phyloP scores from a whole-genome alignment of 2,113 vertebrate species.

The Danionella cerebrum region DNA sequence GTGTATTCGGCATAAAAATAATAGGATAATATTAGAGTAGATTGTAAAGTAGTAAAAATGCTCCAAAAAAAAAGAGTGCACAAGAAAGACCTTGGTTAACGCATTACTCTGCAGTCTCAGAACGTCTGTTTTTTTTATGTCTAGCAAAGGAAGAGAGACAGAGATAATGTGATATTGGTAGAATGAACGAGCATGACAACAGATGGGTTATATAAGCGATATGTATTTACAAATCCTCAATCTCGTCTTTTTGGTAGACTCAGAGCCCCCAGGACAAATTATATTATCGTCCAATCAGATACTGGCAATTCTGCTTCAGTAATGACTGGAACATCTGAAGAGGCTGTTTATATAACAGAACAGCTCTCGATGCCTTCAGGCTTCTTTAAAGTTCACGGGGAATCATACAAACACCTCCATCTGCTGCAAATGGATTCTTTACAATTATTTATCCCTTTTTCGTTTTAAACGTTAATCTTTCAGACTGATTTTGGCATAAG shows the following conservation, averaged over 20 bases:
- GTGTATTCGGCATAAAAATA: too few relatives aligned
- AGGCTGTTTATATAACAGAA: slow-evolving; percentile 6
- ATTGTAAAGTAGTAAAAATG: too few relatives aligned
- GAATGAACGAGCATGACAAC: neutral
- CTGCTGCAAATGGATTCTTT: slow-evolving; percentile 14
- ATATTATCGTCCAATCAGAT: slow-evolving; percentile 15
- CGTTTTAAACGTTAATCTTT: slow-evolving; percentile 16
- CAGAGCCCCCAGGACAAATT: neutral
- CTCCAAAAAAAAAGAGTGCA: too few relatives aligned
- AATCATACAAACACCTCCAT: slow-evolving; percentile 2
- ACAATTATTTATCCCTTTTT: neutral
- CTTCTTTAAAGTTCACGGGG: slow-evolving; percentile 1
- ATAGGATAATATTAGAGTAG: too few relatives aligned
- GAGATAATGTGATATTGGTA: neutral
- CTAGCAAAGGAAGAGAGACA: too few relatives aligned
- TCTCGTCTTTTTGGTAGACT: slow-evolving; percentile 4
- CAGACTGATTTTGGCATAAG: neutral
- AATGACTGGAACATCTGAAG: neutral
- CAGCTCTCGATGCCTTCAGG: neutral
- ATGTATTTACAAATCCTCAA: neutral
- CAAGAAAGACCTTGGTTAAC: too few relatives aligned
- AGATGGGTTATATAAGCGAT: neutral
- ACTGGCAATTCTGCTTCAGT: neutral
- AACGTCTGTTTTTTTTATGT: neutral
- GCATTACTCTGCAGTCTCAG: neutral